Evolutionary conservation across 2,113 vertebrate genomes (phyloP).

Genomic region (Zosterops borbonicus): DNA sequence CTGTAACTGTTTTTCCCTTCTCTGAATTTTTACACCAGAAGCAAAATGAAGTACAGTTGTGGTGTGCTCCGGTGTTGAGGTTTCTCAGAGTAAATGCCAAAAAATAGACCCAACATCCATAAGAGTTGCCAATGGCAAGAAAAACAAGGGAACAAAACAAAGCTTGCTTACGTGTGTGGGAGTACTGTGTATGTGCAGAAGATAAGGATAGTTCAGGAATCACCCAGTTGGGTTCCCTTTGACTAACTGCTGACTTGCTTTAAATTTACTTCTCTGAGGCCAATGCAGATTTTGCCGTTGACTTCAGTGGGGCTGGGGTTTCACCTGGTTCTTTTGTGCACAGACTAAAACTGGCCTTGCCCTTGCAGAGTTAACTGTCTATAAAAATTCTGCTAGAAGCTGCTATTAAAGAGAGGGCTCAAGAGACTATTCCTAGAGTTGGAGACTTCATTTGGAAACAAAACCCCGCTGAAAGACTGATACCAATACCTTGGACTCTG

Average conservation of each 20-base stretch:
- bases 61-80: constrained; percentile 36
- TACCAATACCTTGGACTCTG: constrained; percentile 49
- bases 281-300: constrained; percentile 1
- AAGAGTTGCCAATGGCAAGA: constrained; percentile 43
- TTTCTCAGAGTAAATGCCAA: constrained; percentile 70
- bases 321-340: constrained; percentile 12
- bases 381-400: constrained; percentile 40
- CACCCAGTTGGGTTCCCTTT: background rate
- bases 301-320: constrained; percentile 23
- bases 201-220: background rate
- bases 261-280: constrained; percentile 25
- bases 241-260: constrained; percentile 44
- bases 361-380: constrained; percentile 17
- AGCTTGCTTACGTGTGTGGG: background rate
- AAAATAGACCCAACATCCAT: background rate
- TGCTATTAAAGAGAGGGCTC: constrained; percentile 49
- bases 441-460: constrained; percentile 58
- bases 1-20: constrained; percentile 57
- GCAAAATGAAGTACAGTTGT: constrained; percentile 11
- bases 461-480: constrained; percentile 39
- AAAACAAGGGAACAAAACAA: constrained; percentile 43
- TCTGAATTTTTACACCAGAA: constrained; percentile 33
- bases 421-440: constrained; percentile 31
- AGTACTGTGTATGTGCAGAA: background rate
- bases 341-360: constrained; percentile 39